Evolutionary conservation across 92 coral and sea anemone species (phyloP), one percentile per base, ranked within the genome.

Genomic region (Palythoa caribaeorum): DNA sequence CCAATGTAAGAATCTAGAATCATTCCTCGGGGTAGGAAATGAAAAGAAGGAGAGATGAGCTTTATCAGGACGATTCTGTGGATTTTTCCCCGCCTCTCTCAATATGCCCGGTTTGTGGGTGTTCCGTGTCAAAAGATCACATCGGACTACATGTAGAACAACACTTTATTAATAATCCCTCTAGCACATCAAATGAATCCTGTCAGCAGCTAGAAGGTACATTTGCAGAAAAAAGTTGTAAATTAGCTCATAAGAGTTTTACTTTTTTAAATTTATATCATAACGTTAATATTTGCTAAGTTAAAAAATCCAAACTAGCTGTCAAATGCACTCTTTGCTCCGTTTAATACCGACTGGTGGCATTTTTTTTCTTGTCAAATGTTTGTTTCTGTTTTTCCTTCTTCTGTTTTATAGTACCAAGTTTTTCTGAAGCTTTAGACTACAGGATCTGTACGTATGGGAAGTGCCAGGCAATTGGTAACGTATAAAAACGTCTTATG

Each of bases 61-160:
- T 93, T 7, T 91, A 93, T 88, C 90, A 91, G 44, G 93, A 95
- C 80, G 94, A 95, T 12, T n/a, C 71, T 73, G 84, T 89, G 73
- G 90, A 88, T 51, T 91, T 91, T 52, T 91, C 96, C 74, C 95
- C 96, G 9, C 92, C 98, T 1, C 75, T 93, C 75, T 95, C 98
- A 44, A 95, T 93, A 54, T 97, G 99, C 48, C 99, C 99, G 1
- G 98, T 97, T 17, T 97, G 99, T 71, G 98, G 98, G 16, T 85
- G 96, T 84, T 92, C 95, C 3, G 95, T 97, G 20, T 80, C 92
- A 35, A 94, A 93, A 73, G 97, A 97, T 51, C 90, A 92, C 79
- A 92, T 97, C 14, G 95, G 90, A 7, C 75, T 93, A 20, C 99
- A 97, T 76, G 97, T 97, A 1, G 98, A 97, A 73, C 93, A 92